These are phyloP conservation scores for Biston betularia DNA, from an alignment of 2,888 invertebrate genomes.

Conservation along the genomic window DNA sequence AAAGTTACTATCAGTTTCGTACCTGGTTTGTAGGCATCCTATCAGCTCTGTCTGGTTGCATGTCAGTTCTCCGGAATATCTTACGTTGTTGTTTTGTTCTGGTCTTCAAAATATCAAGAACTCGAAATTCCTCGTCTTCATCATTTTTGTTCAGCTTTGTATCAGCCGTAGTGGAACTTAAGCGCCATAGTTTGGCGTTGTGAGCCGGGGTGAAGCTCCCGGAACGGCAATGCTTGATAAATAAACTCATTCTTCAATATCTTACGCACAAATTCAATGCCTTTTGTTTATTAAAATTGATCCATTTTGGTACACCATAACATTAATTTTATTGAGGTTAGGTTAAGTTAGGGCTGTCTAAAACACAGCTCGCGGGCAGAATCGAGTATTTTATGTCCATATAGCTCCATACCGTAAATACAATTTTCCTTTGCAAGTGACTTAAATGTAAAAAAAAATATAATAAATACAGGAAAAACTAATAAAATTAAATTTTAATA, in stretches of 20 bases:
- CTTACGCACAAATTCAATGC: neutral
- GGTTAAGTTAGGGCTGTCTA: neutral
- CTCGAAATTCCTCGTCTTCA: constrained; percentile 82
- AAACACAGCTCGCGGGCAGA: no score
- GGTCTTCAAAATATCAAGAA: constrained; percentile 81
- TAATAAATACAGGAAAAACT: no score
- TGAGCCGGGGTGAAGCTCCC: constrained; percentile 56
- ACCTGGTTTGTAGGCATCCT: constrained; percentile 80
- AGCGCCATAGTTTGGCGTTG: constrained; percentile 73
- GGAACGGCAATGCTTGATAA: constrained; percentile 68
- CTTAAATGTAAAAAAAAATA: no score
- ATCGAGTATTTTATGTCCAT: no score
- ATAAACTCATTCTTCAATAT: constrained; percentile 69
- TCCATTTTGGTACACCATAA: neutral
- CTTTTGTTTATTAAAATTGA: no score
- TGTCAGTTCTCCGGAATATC: constrained; percentile 59
- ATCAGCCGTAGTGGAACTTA: constrained; percentile 68
- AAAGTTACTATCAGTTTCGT: constrained; percentile 16
- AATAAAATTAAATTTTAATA: no score
- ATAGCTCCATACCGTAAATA: no score
- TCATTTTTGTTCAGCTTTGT: constrained; percentile 59
- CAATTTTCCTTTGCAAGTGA: no score
- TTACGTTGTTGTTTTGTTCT: constrained; percentile 61
- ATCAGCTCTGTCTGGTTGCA: constrained; percentile 78
- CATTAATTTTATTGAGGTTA: neutral